phyloP scores from a whole-genome alignment of 2,888 invertebrate genomes.

The Tenthredo distinguenda region DNA sequence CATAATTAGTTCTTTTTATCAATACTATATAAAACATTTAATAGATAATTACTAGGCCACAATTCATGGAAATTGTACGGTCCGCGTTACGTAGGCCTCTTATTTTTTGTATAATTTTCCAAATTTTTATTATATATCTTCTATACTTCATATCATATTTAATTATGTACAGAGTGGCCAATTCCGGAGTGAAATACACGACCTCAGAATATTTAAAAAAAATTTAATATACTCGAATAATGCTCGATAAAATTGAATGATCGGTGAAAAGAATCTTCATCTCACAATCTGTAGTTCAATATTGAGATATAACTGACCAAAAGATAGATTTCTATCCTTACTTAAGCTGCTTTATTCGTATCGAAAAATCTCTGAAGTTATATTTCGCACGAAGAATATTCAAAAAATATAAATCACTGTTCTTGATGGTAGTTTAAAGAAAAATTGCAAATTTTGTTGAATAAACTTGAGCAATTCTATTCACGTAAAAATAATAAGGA shows the following conservation, averaged over 20 bases:
- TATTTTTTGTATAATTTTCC: slow-evolving; percentile 49
- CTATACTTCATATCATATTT: slow-evolving; percentile 41
- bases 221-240: not conserved
- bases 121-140: slow-evolving; percentile 48
- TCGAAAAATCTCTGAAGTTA: too few species aligned
- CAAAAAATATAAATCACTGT: not conserved
- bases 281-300: not conserved
- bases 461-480: not conserved
- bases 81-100: slow-evolving; percentile 43
- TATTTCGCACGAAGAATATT: not conserved
- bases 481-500: not conserved
- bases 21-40: slow-evolving; percentile 47
- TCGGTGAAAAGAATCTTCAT: not conserved
- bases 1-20: not conserved
- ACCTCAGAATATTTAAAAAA: too few species aligned
- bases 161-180: slow-evolving; percentile 13
- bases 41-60: slow-evolving; percentile 33
- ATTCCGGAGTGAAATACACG: not conserved
- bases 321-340: too few species aligned
- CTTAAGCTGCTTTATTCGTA: too few species aligned
- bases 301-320: too few species aligned
- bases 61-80: slow-evolving; percentile 43
- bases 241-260: not conserved
- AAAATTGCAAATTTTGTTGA: not conserved
- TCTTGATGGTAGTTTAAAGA: not conserved